These are phyloP conservation scores for Aphis craccivora DNA, from an alignment of 1,140 invertebrate species.

Conservation along the genomic window DNA sequence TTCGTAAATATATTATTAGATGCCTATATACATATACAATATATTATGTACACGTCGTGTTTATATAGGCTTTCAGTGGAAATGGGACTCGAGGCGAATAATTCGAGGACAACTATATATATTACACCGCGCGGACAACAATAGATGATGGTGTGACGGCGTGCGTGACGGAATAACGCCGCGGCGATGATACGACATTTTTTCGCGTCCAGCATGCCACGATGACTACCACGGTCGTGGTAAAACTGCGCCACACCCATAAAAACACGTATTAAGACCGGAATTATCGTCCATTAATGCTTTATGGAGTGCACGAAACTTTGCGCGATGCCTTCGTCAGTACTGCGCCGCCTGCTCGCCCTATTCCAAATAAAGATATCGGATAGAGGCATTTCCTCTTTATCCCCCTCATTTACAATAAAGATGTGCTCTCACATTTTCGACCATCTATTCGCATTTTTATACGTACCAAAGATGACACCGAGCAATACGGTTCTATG, in stretches of 20 bases:
- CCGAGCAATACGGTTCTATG: not conserved
- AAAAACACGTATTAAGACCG: slow-evolving; percentile 38
- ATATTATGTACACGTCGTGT: not conserved
- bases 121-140: not conserved
- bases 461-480: slow-evolving; percentile 34
- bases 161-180: not conserved
- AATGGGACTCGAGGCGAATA: not conserved
- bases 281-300: slow-evolving; percentile 50
- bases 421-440: not conserved
- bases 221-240: not conserved
- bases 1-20: slow-evolving; percentile 11
- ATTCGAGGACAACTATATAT: not conserved
- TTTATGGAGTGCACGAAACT: slow-evolving; percentile 38
- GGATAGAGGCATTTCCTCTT: slow-evolving; percentile 32
- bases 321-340: not conserved
- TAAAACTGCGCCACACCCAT: slow-evolving; percentile 15
- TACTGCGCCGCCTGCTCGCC: not conserved
- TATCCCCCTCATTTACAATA: not conserved
- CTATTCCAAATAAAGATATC: not conserved
- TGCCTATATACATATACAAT: not conserved
- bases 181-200: slow-evolving; percentile 35
- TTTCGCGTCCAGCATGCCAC: slow-evolving; percentile 19
- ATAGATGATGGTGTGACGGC: not conserved
- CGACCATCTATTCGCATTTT: slow-evolving; percentile 25
- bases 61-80: not conserved